Conservation (phyloP, 30 jellyfish, hydroid and myxozoan species). For the Nemopilema nomurai region DNA sequence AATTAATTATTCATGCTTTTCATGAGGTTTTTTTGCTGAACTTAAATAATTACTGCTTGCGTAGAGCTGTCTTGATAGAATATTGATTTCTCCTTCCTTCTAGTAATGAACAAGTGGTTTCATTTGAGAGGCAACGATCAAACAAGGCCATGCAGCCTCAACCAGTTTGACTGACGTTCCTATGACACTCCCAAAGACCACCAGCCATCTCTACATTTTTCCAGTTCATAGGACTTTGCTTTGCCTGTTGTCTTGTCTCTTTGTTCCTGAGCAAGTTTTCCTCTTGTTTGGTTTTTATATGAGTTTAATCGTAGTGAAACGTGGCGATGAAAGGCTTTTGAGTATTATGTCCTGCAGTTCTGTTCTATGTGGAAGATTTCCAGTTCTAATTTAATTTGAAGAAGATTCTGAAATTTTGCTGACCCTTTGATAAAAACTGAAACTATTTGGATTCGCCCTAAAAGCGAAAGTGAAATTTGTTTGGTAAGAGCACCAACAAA, state of each 20-base stretch:
- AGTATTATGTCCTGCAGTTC: neutral
- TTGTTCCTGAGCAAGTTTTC: neutral
- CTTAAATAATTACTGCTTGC: neutral
- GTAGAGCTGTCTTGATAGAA: neutral
- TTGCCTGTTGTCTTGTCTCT: neutral
- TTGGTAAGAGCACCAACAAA: too few species aligned
- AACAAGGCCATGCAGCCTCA: constrained; percentile 54
- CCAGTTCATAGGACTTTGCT: neutral
- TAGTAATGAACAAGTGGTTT: constrained; percentile 95
- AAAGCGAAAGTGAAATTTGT: too few species aligned
- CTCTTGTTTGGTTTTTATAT: neutral
- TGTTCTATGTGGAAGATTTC: too few species aligned
- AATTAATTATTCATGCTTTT: neutral
- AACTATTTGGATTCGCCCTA: too few species aligned
- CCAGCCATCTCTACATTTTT: neutral
- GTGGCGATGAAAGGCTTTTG: neutral
- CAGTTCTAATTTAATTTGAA: too few species aligned
- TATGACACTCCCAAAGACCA: neutral
- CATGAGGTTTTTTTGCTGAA: neutral
- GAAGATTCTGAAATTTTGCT: too few species aligned
- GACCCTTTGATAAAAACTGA: too few species aligned
- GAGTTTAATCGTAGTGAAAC: neutral
- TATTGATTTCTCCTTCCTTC: neutral
- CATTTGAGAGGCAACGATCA: constrained; percentile 83
- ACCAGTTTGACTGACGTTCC: constrained; percentile 17